Evolutionary conservation across 2,797 vertebrate species (phyloP), one percentile per base, ranked within the genome.

Genomic region (Myioborus melanocephalus): DNA sequence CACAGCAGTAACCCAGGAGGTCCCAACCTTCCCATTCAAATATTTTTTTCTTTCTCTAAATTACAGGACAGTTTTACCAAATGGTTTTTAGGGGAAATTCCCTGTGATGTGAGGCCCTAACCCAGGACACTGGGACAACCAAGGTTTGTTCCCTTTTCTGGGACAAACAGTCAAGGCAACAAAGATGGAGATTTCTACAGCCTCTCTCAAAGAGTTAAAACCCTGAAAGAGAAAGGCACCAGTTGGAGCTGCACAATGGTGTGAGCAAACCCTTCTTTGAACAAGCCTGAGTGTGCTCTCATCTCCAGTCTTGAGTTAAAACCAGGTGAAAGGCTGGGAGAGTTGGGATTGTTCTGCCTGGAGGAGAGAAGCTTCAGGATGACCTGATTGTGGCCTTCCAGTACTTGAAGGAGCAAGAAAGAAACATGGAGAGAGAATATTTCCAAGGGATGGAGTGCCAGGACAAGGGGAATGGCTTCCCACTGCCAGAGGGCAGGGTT

Each of bases 381-480:
- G 46, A 72, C n/a, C 14, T 14, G 0, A 59, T 0, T 26, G n/a
- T 59, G 66, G n/a, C 50, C n/a, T 71, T 49, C 12, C 43, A 43
- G 18, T 5, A 8, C 37, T n/a, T 57, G 52, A n/a, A 80, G 27
- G 16, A 72, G 44, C n/a, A 0, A 10, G 3, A 8, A 44, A 14
- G 8, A 57, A 37, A 18, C 9, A 22, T 6, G n/a, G 59, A 59
- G 46, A 30, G 37, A 52, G 23, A 79, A 0, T 2, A 2, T 37
- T 57, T 21, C 3, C 23, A n/a, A 50, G 44, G 11, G 23, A 0
- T 37, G 37, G 16, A 72, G 4, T 4, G 20, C 0, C 14, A 71
- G 66, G 10, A 30, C 6, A 39, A 26, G 3, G 8, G 37, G 11
- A 37, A 59, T 15, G 28, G 28, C 4, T 72, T 21, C 24, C 1